Evolutionary conservation across 2,113 vertebrate genomes (phyloP), one percentile per base, ranked within the genome.

Genomic region (Penelope pileata): DNA sequence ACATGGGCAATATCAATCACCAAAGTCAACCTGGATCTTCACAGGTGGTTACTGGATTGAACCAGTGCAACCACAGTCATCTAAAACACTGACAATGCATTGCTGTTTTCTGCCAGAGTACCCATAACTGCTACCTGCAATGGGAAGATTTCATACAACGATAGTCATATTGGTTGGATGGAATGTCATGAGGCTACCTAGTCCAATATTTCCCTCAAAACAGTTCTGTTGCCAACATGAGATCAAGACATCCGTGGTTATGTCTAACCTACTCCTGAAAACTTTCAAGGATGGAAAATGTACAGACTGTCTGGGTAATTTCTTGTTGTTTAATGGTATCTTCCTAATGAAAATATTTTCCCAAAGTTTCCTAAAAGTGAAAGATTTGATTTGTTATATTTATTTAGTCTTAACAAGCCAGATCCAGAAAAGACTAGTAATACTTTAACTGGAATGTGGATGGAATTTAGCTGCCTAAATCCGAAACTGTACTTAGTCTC

Each of bases 281-380:
- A 86, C 6, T 30, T 83, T 27, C 21, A 30, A 58, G 42, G 54
- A 62, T 0, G 2, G 59, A 81, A 66, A 30, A 12, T 30, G 2
- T 36, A 13, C 0, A 1, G 2, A 56, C 16, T 30, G 7, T 12
- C 4, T 36, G 4, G 6, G 8, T 40, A 70, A 84, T 63, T 58
- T 75, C 6, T 67, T 63, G 32, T 8, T 3, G 0, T 53, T 24
- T 12, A 74, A 16, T 58, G 13, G 27, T 67, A 11, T 40, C 3
- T 1, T 78, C 18, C 27, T 54, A 42, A 29, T 19, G 34, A 23
- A 70, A 27, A n/a, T 45, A 6, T 51, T 79, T 86, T 59, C 34
- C 34, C 54, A 23, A 51, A 10, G 34, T 60, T 83, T 92, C 19
- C 8, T 60, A 26, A 24, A 77, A 36, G 3, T 16, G 5, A 7